phyloP scores from a whole-genome alignment of 2,797 vertebrate species.

The Synanceia verrucosa region DNA sequence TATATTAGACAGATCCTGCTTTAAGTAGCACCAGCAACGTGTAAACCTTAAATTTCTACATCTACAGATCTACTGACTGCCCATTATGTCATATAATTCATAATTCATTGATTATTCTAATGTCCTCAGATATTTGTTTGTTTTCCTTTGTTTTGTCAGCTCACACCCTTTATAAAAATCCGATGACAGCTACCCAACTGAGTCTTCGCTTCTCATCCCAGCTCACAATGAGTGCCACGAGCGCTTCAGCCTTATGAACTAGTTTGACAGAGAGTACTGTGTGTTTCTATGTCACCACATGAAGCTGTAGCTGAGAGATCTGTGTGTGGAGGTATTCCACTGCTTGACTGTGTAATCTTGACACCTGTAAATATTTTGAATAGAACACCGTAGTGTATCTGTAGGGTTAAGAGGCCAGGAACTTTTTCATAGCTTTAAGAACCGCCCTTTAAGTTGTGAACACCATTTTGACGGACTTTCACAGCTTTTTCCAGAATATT shows the following conservation, averaged over 20 bases:
- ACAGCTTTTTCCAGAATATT: not conserved
- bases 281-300: constrained; percentile 33
- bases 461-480: not conserved
- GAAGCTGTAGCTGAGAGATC: constrained; percentile 27
- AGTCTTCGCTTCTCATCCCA: constrained; percentile 27
- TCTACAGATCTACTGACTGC: not conserved
- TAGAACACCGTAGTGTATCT: constrained; percentile 8
- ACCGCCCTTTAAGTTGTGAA: not conserved
- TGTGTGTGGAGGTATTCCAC: constrained; percentile 12
- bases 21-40: not conserved
- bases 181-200: constrained; percentile 37
- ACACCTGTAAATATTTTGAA: constrained; percentile 44
- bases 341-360: constrained; percentile 29
- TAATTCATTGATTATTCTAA: not conserved
- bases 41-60: not conserved
- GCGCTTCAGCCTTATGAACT: constrained; percentile 25
- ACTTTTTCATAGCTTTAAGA: not conserved
- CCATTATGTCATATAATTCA: not conserved
- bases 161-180: constrained; percentile 19
- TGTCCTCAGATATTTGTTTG: not conserved
- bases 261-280: constrained; percentile 32
- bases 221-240: constrained; percentile 10
- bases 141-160: constrained; percentile 5
- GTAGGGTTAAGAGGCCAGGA: not conserved
- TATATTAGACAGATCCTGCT: not conserved